Evolutionary conservation across 2,888 invertebrate species (phyloP).

Genomic region (Troides helena): DNA sequence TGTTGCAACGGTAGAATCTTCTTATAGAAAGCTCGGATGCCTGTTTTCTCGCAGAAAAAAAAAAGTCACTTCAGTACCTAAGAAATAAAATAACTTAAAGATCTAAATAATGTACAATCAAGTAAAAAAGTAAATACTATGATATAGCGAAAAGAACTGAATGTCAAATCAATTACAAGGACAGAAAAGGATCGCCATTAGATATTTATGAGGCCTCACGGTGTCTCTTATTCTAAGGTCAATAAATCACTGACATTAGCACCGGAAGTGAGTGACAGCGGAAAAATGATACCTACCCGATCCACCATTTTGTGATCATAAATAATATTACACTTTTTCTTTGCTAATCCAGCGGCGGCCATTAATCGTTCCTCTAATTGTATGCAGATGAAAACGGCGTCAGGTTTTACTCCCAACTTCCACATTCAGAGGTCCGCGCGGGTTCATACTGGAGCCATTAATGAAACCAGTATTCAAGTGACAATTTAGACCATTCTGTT

Average conservation of each 20-base stretch:
- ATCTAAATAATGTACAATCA: no score
- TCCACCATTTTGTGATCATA: conserved; percentile 22
- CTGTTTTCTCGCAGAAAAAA: no score
- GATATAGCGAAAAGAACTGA: background rate
- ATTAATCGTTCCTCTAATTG: conserved; percentile 9
- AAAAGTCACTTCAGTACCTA: no score
- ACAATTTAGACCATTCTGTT: no score
- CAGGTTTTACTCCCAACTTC: no score
- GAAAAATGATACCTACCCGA: conserved; percentile 28
- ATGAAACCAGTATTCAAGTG: no score
- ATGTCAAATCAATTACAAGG: background rate
- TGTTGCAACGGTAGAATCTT: no score
- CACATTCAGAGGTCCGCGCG: no score
- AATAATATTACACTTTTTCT: conserved; percentile 19
- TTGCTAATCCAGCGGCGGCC: background rate
- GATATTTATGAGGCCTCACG: conserved; percentile 7
- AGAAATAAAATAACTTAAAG: no score
- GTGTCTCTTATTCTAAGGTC: conserved; percentile 5
- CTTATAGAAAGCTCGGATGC: no score
- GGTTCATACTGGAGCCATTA: no score
- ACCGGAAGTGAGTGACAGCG: conserved; percentile 25
- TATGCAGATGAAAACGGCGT: background rate
- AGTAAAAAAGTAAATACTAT: background rate
- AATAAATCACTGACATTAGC: conserved; percentile 28
- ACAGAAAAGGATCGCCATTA: background rate